Conservation (phyloP, 2,888 invertebrate species). For the Plutella xylostella region DNA sequence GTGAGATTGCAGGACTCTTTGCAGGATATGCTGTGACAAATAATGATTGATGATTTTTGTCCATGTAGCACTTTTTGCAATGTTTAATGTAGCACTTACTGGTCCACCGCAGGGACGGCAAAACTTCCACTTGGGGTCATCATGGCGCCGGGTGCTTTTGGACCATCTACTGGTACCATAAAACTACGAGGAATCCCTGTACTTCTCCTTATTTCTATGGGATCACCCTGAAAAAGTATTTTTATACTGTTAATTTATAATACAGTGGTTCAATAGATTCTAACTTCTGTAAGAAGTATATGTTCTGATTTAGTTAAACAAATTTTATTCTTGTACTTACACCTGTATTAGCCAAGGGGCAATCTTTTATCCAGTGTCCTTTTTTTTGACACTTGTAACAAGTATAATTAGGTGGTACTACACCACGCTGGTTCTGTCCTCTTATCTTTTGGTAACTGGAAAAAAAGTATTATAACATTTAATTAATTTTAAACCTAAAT, state of each 20-base stretch:
- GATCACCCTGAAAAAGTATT: conserved; percentile 57
- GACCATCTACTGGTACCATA: conserved; percentile 93
- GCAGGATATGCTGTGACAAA: too few species aligned
- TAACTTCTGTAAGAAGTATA: too few species aligned
- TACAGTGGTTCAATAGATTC: too few species aligned
- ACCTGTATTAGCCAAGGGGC: conserved; percentile 75
- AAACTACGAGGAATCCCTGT: conserved; percentile 98
- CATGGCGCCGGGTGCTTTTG: conserved; percentile 90
- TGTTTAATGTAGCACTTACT: conserved; percentile 77
- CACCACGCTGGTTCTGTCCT: conserved; percentile 88
- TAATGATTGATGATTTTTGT: too few species aligned
- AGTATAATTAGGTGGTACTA: conserved; percentile 90
- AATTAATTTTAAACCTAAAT: too few species aligned
- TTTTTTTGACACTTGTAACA: conserved; percentile 95
- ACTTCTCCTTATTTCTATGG: conserved; percentile 88
- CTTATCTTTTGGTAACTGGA: conserved; percentile 89
- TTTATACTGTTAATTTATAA: too few species aligned
- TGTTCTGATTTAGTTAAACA: too few species aligned
- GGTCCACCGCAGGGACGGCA: conserved; percentile 90
- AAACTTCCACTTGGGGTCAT: conserved; percentile 89
- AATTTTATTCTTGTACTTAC: too few species aligned
- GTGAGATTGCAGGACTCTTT: too few species aligned
- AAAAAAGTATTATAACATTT: conserved; percentile 22
- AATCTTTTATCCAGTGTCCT: conserved; percentile 98
- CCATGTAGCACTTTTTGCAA: too few species aligned